Percentiles rank a stretch among this genome's conserved stretches.
Evolutionary conservation across 2,888 invertebrate genomes (phyloP).

Genomic region (Sinhomidia bicolor): DNA sequence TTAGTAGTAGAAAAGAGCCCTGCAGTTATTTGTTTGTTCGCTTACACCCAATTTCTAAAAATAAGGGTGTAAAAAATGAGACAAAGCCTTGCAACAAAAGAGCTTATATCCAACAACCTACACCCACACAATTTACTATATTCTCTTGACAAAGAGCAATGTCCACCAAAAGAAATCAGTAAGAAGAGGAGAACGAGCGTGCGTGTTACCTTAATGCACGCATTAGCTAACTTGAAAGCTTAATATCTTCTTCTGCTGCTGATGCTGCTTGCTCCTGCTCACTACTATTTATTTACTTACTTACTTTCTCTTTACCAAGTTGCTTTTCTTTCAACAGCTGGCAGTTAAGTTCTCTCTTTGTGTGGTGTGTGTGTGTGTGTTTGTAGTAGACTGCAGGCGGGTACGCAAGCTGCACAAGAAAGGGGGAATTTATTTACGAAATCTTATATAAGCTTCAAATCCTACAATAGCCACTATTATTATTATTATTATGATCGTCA

Average conservation of each 20-base stretch:
- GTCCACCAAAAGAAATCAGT: neutral
- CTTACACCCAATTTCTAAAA: too few species aligned
- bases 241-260: neutral
- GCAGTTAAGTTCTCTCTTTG: neutral
- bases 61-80: neutral
- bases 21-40: too few species aligned
- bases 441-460: constrained; percentile 48
- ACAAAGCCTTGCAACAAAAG: neutral
- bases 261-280: neutral
- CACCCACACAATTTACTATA: neutral
- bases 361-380: neutral
- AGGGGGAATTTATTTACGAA: constrained; percentile 48
- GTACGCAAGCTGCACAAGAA: neutral
- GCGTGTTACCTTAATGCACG: constrained; percentile 49
- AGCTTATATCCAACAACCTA: neutral
- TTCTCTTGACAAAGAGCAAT: constrained; percentile 20
- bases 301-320: neutral
- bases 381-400: neutral
- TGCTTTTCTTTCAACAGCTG: constrained; percentile 19
- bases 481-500: constrained; percentile 32
- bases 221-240: constrained; percentile 44
- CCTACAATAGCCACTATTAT: constrained; percentile 50
- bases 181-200: neutral
- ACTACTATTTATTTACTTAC: neutral
- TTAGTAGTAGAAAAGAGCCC: too few species aligned